A percentile compares a stretch with the other conserved stretches of the same genome.
phyloP scores from a whole-genome alignment of 2,113 vertebrate species.

The Grammomys surdaster region DNA sequence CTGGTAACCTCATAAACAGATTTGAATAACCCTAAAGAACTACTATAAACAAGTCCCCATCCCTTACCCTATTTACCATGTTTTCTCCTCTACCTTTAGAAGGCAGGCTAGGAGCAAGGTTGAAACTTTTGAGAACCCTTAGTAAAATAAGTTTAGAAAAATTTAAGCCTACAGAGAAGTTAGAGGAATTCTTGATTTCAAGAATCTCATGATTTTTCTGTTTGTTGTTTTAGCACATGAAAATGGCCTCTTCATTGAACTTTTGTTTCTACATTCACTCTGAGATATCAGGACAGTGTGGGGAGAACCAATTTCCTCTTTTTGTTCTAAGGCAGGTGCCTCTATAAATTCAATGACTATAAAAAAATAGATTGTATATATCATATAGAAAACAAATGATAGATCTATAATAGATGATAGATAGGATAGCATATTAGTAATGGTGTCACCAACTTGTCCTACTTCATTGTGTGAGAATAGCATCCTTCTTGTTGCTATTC shows the following conservation, averaged over 20 bases:
- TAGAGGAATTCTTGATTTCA: conserved; percentile 1
- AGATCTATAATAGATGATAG: neutral
- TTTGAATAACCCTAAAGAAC: too few species aligned
- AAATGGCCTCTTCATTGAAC: neutral
- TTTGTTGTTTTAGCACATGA: neutral
- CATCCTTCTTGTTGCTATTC: too few species aligned
- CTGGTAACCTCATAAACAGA: too few species aligned
- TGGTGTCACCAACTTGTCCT: rapidly evolving
- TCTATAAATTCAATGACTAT: conserved; percentile 42
- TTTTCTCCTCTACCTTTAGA: too few species aligned
- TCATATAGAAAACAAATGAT: too few species aligned
- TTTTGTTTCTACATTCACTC: neutral
- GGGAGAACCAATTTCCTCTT: neutral
- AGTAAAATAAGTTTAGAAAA: too few species aligned
- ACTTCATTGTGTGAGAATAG: neutral
- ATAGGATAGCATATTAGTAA: neutral
- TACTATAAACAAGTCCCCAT: too few species aligned
- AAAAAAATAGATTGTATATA: neutral
- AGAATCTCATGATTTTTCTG: conserved; percentile 60
- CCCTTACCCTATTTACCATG: too few species aligned
- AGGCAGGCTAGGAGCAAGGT: too few species aligned
- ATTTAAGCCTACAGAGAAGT: too few species aligned
- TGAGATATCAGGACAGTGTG: neutral
- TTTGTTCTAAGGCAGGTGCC: neutral
- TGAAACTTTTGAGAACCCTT: too few species aligned